Base-by-base conservation (phyloP, 2,113 vertebrate species). In the Genyomyrus donnyi region DNA sequence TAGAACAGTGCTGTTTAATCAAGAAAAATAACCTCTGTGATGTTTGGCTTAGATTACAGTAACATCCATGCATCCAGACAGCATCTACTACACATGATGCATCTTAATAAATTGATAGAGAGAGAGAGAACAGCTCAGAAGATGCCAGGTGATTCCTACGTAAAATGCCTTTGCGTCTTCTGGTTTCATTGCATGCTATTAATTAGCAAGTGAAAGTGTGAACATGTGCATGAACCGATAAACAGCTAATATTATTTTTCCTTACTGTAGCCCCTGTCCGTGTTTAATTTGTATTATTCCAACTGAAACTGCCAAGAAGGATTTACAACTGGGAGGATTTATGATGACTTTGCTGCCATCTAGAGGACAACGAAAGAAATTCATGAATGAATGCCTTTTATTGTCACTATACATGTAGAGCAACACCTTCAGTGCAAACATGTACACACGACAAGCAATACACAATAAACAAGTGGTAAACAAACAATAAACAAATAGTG, bases 341-440 rank as follows among this genome's bases (percentile, higher is more conserved):
- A 35, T 48, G n/a, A 52, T 48, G n/a, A 86, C 49, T 86, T 31
- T 86, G 85, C n/a, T 86, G 24, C 85, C 85, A 86, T 86, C 85
- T 86, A 86, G 85, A 52, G 85, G 85, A 31, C 5, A 52, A 19
- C 77, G 42, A 45, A 45, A 83, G 42, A 39, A 83, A 45, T 24
- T 11, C 19, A 83, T 42, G 39, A 42, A 42, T 42, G 39, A 42
- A 42, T 42, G 39, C 39, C 39, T 42, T 42, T 42, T 42, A 42
- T 42, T 42, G 39, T 42, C 39, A 42, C 39, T 3, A 42, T 42
- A 42, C 39, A 3, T 42, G 3, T 42, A 39, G 39, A 39, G 39
- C 39, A 39, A 39, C 39, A 39, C 39, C 39, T 39, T 39, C 39
- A 39, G 39, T 39, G 39, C 39, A 39, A 39, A 39, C 39, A 39